These are phyloP conservation scores for Ellobium chinense DNA, from an alignment of 2,888 invertebrate genomes.

Conservation along the genomic window DNA sequence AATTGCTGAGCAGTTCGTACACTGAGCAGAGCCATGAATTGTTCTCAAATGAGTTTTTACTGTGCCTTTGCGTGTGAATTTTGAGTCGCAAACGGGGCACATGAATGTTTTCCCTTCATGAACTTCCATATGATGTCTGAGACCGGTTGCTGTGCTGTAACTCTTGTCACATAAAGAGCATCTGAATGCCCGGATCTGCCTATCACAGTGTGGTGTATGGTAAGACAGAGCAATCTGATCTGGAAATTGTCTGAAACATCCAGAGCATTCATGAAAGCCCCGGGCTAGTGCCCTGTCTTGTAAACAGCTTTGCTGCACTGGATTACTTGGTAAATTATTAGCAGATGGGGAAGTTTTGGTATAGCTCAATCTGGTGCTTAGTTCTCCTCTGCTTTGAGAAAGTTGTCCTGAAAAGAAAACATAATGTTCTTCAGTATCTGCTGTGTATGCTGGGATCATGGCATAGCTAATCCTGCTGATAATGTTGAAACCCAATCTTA, in stretches of 20 bases:
- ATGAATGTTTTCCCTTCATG: constrained; percentile 35
- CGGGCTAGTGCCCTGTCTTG: not conserved
- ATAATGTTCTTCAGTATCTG: constrained; percentile 12
- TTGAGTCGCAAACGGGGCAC: constrained; percentile 40
- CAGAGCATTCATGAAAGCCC: too few species aligned
- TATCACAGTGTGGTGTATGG: constrained; percentile 5
- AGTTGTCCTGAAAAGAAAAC: constrained; percentile 27
- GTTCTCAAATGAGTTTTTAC: constrained; percentile 28
- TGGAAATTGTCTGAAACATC: not conserved
- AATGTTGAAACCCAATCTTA: too few species aligned
- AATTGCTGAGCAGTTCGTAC: constrained; percentile 10
- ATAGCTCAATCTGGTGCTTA: not conserved
- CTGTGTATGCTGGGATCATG: too few species aligned
- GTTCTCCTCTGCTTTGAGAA: not conserved
- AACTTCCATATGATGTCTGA: constrained; percentile 35
- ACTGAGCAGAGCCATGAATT: constrained; percentile 24
- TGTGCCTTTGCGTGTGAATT: constrained; percentile 32
- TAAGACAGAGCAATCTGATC: not conserved
- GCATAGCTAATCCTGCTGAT: too few species aligned
- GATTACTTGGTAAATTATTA: too few species aligned
- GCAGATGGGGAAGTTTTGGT: too few species aligned
- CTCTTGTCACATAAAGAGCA: constrained; percentile 46
- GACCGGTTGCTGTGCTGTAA: constrained; percentile 40
- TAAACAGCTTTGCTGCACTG: too few species aligned
- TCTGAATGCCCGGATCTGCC: constrained; percentile 6